A percentile compares a stretch with the other conserved stretches of the same genome.
phyloP scores from a whole-genome alignment of 2,113 vertebrate genomes.

The Anser brachyrhynchus region DNA sequence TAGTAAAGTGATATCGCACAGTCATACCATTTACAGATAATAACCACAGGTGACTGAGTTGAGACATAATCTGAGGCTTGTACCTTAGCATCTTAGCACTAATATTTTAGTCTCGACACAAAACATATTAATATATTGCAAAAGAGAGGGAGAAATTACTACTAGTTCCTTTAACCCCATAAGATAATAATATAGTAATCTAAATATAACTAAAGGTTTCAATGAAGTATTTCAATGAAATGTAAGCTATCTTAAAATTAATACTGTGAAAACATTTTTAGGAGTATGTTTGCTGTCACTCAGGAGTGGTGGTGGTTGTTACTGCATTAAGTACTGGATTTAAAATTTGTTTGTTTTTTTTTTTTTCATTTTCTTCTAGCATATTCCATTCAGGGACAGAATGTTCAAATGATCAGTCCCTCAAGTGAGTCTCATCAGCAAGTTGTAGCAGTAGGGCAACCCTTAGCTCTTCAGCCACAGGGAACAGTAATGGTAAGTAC shows the following conservation, averaged over 20 bases:
- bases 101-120: neutral
- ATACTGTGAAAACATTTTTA: neutral
- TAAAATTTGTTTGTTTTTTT: neutral
- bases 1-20: neutral
- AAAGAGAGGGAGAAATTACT: neutral
- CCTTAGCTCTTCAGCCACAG: conserved; percentile 92
- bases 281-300: neutral
- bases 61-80: neutral
- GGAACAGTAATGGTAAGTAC: conserved; percentile 95
- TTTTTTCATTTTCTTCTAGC: conserved; percentile 78
- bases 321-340: neutral
- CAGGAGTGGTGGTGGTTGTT: neutral
- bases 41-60: neutral
- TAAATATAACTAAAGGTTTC: neutral
- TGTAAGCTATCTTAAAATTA: neutral
- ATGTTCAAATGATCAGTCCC: conserved; percentile 96
- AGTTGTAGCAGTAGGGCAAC: conserved; percentile 97
- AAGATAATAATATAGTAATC: neutral
- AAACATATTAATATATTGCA: neutral
- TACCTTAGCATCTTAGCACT: neutral
- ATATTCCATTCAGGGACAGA: conserved; percentile 97
- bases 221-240: no score
- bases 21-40: neutral
- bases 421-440: conserved; percentile 99
- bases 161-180: neutral